Evolutionary conservation across 2,888 invertebrate species (phyloP).

Genomic region (Disparrhopalites patrizii): DNA sequence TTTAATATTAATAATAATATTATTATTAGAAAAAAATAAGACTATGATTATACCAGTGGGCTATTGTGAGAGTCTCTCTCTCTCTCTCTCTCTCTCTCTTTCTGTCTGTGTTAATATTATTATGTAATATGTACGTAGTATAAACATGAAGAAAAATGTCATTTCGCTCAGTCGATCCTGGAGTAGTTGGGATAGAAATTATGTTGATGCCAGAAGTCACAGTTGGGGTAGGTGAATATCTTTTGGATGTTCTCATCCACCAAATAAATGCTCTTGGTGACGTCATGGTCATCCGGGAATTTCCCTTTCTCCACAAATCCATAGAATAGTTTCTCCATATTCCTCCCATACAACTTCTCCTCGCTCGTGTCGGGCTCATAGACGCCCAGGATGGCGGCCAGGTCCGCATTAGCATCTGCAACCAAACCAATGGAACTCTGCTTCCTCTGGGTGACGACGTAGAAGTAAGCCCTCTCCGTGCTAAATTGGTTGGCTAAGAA

Average conservation of each 20-base stretch:
- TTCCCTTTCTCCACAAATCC: conserved; percentile 73
- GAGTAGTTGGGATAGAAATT: conserved; percentile 71
- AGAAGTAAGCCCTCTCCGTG: conserved; percentile 61
- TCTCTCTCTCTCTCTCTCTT: background rate
- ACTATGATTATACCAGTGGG: no score
- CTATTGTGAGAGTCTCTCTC: no score
- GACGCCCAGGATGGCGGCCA: conserved; percentile 72
- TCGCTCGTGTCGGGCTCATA: conserved; percentile 69
- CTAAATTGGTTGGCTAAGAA: conserved; percentile 25
- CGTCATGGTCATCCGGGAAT: conserved; percentile 36
- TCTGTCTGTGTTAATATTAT: no score
- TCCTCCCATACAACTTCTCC: conserved; percentile 68
- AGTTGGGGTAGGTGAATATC: conserved; percentile 61
- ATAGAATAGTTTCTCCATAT: conserved; percentile 78
- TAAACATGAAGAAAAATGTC: no score
- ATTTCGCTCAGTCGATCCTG: conserved; percentile 63
- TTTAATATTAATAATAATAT: no score
- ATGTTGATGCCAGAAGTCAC: conserved; percentile 71
- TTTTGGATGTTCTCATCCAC: conserved; percentile 45
- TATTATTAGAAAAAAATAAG: no score
- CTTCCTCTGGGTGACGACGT: conserved; percentile 62
- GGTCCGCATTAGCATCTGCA: conserved; percentile 64
- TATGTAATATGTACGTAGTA: no score
- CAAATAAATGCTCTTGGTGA: conserved; percentile 36
- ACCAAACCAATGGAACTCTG: conserved; percentile 48